A percentile compares a stretch with the other conserved stretches of the same genome.
These are phyloP conservation scores for Euura lappo DNA, from an alignment of 1,140 invertebrate genomes.

Conservation along the genomic window DNA sequence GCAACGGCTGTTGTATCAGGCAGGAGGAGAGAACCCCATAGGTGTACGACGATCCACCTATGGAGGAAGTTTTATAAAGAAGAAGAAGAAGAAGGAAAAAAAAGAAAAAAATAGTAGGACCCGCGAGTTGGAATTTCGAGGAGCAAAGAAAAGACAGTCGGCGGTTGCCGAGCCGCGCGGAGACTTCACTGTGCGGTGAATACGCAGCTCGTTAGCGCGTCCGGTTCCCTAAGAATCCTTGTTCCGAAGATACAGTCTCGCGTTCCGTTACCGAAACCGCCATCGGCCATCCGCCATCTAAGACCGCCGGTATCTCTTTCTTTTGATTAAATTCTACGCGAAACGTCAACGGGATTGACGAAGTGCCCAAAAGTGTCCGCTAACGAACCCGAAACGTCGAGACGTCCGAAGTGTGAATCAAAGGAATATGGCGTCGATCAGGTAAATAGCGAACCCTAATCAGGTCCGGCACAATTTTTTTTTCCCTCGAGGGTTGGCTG, in stretches of 20 bases:
- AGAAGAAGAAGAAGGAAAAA: no score
- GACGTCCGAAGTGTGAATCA: no score
- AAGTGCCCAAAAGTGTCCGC: no score
- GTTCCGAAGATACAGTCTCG: not conserved
- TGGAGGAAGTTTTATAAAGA: not conserved
- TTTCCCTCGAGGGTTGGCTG: no score
- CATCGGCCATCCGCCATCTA: no score
- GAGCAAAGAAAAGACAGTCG: slow-evolving; percentile 6
- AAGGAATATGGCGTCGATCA: no score
- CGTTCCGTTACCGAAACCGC: not conserved
- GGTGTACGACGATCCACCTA: slow-evolving; percentile 1
- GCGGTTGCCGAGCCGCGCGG: not conserved
- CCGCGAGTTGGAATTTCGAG: not conserved
- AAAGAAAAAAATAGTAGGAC: not conserved
- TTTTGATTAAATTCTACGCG: no score
- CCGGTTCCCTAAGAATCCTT: not conserved
- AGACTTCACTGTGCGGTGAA: not conserved
- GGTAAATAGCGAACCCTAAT: no score
- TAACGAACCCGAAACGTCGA: no score
- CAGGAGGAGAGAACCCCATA: not conserved
- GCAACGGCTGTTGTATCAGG: not conserved
- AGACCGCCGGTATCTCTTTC: no score
- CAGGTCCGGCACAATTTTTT: no score
- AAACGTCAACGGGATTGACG: no score
- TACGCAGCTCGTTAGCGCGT: slow-evolving; percentile 6